These are phyloP conservation scores for Valencia hispanica DNA, from an alignment of 2,797 vertebrate species.

Conservation along the genomic window DNA sequence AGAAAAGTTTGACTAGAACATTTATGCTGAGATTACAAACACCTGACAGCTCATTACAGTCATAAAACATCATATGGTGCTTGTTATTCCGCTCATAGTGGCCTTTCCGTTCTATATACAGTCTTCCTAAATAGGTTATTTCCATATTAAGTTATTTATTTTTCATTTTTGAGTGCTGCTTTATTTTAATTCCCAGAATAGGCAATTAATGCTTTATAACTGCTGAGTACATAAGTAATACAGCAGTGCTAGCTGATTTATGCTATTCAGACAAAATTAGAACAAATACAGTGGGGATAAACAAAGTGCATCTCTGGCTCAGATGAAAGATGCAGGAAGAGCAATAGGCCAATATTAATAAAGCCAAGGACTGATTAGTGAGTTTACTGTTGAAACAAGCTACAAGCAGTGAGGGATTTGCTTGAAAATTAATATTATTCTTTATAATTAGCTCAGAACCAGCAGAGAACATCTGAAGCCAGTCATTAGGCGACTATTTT, in stretches of 20 bases:
- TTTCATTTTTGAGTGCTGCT: slow-evolving; percentile 22
- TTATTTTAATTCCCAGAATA: slow-evolving; percentile 46
- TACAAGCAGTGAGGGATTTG: slow-evolving; percentile 39
- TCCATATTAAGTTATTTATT: slow-evolving; percentile 18
- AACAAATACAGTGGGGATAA: slow-evolving; percentile 48
- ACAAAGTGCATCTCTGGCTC: slow-evolving; percentile 21
- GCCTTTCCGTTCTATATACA: slow-evolving; percentile 15
- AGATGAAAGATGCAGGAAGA: slow-evolving; percentile 37
- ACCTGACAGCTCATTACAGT: slow-evolving; percentile 39
- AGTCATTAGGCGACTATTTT: slow-evolving; percentile 8
- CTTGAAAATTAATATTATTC: slow-evolving; percentile 49
- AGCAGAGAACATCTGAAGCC: slow-evolving; percentile 26
- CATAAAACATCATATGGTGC: slow-evolving; percentile 37
- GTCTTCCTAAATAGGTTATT: slow-evolving; percentile 8
- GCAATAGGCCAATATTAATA: slow-evolving; percentile 16
- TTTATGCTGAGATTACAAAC: slow-evolving; percentile 13
- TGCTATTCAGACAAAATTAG: slow-evolving; percentile 37
- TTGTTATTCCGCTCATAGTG: background rate
- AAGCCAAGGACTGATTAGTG: slow-evolving; percentile 48
- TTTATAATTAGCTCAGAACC: slow-evolving; percentile 42
- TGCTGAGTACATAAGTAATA: slow-evolving; percentile 38
- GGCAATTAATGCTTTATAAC: slow-evolving; percentile 51
- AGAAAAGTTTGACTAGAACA: slow-evolving; percentile 14
- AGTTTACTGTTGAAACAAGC: slow-evolving; percentile 47
- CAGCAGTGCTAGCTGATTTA: slow-evolving; percentile 44